Evolutionary conservation across 2,888 invertebrate species (phyloP).

Genomic region (Agrotis segetum): DNA sequence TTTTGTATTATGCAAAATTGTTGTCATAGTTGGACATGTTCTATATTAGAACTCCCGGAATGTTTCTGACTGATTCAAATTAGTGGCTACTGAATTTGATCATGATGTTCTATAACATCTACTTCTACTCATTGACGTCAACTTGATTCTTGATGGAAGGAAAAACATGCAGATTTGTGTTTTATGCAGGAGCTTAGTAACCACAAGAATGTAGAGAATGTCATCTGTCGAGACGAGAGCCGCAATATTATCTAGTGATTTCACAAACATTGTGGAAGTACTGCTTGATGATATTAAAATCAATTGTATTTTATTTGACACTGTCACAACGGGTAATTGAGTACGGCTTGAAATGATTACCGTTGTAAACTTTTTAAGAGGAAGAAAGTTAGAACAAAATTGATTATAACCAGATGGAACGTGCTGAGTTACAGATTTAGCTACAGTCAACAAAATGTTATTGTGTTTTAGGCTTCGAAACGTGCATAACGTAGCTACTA

Average conservation of each 20-base stretch:
- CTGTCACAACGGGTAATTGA: not conserved
- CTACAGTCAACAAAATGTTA: constrained; percentile 11
- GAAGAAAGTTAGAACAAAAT: constrained; percentile 25
- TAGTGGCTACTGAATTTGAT: not conserved
- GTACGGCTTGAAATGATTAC: not conserved
- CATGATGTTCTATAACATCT: not conserved
- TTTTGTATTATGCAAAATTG: constrained; percentile 16
- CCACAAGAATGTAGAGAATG: constrained; percentile 21
- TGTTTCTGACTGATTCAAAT: not conserved
- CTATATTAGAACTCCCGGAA: not conserved
- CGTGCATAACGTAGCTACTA: constrained; percentile 1
- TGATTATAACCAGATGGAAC: constrained; percentile 32
- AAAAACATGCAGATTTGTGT: constrained; percentile 7
- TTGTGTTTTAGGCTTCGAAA: constrained; percentile 11
- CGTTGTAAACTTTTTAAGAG: constrained; percentile 9
- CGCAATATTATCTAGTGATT: constrained; percentile 11
- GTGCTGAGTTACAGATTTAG: constrained; percentile 18
- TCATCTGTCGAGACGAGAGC: constrained; percentile 5
- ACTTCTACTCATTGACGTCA: constrained; percentile 10
- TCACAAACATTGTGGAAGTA: constrained; percentile 7
- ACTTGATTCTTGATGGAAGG: constrained; percentile 4
- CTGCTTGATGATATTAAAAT: not conserved
- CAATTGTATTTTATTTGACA: constrained; percentile 16
- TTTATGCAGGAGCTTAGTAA: constrained; percentile 1
- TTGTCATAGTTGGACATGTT: constrained; percentile 5